Percentiles rank a stretch among this genome's conserved stretches.
Conservation (phyloP, 92 coral and sea anemone genomes). For the Epizoanthus stellaris region DNA sequence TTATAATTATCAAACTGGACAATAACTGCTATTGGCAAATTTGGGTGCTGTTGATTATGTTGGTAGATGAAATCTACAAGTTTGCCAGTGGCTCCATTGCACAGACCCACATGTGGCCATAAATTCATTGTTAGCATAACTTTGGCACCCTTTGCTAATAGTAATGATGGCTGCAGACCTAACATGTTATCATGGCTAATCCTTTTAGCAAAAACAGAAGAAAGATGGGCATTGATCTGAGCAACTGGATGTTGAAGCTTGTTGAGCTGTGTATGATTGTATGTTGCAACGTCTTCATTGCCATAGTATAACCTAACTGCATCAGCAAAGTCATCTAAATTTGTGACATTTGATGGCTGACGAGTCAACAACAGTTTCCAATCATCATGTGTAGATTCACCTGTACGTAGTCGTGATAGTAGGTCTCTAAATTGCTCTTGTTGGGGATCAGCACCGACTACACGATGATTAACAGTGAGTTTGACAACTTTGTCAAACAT, state of each 20-base stretch:
- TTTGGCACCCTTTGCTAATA: neutral
- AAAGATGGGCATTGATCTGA: constrained; percentile 15
- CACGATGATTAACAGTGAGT: constrained; percentile 69
- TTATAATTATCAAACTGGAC: constrained; percentile 68
- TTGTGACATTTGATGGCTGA: constrained; percentile 50
- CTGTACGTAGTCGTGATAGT: constrained; percentile 59
- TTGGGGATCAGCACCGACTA: constrained; percentile 63
- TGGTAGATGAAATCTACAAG: constrained; percentile 63
- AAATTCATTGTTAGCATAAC: too few relatives aligned
- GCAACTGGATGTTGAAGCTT: constrained; percentile 25
- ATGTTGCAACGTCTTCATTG: too few relatives aligned
- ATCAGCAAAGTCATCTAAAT: constrained; percentile 15
- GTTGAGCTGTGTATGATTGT: neutral
- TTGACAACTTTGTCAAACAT: constrained; percentile 78
- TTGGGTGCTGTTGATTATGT: constrained; percentile 68
- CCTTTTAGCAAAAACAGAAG: constrained; percentile 25
- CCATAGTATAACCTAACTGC: too few relatives aligned
- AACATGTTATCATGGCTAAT: constrained; percentile 8
- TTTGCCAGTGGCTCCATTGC: constrained; percentile 72
- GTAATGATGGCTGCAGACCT: constrained; percentile 26
- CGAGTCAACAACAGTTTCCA: constrained; percentile 71
- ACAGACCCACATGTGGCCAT: constrained; percentile 24
- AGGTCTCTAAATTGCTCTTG: constrained; percentile 72
- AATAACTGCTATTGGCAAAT: constrained; percentile 65
- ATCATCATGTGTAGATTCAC: constrained; percentile 57